These are phyloP conservation scores for Iselma pallidipennis DNA, from an alignment of 2,888 invertebrate species.

Conservation along the genomic window DNA sequence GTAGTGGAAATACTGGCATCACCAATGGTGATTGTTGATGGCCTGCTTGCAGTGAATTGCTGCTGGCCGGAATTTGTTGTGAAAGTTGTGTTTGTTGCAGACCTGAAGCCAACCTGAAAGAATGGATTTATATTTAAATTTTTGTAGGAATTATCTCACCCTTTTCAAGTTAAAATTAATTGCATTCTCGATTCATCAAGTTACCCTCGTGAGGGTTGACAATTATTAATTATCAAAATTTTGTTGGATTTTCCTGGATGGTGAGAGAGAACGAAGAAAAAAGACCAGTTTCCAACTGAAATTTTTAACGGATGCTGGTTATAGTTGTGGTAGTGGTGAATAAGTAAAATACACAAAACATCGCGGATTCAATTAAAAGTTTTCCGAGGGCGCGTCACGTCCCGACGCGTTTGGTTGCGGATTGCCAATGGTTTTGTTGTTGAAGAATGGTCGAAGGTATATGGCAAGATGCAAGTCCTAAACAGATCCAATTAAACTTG, in stretches of 20 bases:
- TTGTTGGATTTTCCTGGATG: too few species aligned
- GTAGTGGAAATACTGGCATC: conserved; percentile 86
- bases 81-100: conserved; percentile 61
- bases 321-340: background rate
- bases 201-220: background rate
- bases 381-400: background rate
- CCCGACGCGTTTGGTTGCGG: background rate
- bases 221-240: background rate
- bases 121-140: too few species aligned
- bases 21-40: conserved; percentile 78
- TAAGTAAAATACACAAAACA: background rate
- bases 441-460: background rate
- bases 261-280: too few species aligned
- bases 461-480: conserved; percentile 13
- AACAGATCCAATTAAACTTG: conserved; percentile 40
- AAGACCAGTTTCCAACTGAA: too few species aligned
- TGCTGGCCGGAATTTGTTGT: conserved; percentile 64
- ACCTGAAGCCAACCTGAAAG: conserved; percentile 58
- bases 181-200: background rate
- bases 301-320: too few species aligned
- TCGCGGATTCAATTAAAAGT: conserved; percentile 15
- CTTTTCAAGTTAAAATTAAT: too few species aligned
- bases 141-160: background rate
- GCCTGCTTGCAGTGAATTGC: conserved; percentile 66
- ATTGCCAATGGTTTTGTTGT: background rate